phyloP scores from a whole-genome alignment of 2,888 invertebrate species.

The Eupithecia dodoneata region DNA sequence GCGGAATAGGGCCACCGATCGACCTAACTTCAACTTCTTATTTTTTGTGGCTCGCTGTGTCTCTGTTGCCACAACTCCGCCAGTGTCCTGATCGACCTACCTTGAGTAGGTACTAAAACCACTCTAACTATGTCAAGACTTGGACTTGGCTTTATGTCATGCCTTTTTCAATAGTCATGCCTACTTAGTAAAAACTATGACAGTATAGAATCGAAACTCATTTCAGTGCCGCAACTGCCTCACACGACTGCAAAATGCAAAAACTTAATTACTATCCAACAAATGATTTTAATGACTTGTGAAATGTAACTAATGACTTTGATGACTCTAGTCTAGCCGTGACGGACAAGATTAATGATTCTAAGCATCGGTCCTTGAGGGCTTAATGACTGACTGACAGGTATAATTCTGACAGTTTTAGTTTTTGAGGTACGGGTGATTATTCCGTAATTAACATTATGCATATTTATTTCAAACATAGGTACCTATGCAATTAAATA shows the following conservation, averaged over 20 bases:
- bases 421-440: constrained; percentile 11
- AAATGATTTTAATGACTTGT: constrained; percentile 41
- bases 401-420: constrained; percentile 19
- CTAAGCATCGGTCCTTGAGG: constrained; percentile 26
- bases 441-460: neutral
- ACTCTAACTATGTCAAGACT: neutral
- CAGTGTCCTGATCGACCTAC: no score
- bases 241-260: constrained; percentile 35
- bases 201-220: constrained; percentile 7
- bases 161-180: neutral
- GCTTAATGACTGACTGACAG: constrained; percentile 31
- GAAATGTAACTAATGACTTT: constrained; percentile 37
- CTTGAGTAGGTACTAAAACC: neutral
- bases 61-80: no score
- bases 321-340: constrained; percentile 34
- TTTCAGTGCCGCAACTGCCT: constrained; percentile 30
- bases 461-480: neutral
- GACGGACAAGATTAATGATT: constrained; percentile 38
- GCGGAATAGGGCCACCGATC: no score
- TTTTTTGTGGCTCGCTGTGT: no score
- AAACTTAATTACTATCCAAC: constrained; percentile 38
- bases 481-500: neutral
- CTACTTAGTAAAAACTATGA: neutral
- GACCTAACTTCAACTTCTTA: no score
- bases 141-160: neutral